Evolutionary conservation across 1,140 invertebrate species (phyloP).

Genomic region (Rhynchophorus ferrugineus): DNA sequence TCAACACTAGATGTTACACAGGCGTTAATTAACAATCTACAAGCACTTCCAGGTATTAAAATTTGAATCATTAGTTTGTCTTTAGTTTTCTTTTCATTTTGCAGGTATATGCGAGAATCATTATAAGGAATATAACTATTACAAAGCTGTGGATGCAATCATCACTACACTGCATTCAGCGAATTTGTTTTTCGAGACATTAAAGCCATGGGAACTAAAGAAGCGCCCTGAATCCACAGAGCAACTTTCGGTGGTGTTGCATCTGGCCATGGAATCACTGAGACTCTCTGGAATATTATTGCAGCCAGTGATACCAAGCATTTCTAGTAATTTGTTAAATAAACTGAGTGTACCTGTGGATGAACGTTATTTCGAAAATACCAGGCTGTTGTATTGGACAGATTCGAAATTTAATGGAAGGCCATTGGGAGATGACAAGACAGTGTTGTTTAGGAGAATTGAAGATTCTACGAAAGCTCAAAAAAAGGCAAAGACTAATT

Average conservation of each 20-base stretch:
- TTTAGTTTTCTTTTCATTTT: constrained; percentile 16
- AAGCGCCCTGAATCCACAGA: constrained; percentile 42
- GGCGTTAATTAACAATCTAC: constrained; percentile 48
- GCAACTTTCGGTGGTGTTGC: constrained; percentile 65
- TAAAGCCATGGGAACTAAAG: constrained; percentile 82
- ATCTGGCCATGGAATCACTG: constrained; percentile 75
- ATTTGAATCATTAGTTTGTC: constrained; percentile 11
- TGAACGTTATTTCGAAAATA: constrained; percentile 48
- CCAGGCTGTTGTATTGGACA: constrained; percentile 39
- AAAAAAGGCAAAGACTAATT: no score
- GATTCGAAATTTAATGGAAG: constrained; percentile 25
- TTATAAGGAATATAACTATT: constrained; percentile 75
- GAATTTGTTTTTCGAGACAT: constrained; percentile 79
- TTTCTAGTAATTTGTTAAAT: constrained; percentile 58
- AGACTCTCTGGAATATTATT: constrained; percentile 70
- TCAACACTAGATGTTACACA: constrained; percentile 44
- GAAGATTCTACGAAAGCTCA: constrained; percentile 15
- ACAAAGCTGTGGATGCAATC: constrained; percentile 72
- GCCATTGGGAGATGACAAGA: constrained; percentile 29
- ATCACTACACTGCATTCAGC: constrained; percentile 65
- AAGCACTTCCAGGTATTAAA: constrained; percentile 49
- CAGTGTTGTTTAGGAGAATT: constrained; percentile 39
- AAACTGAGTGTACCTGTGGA: constrained; percentile 51
- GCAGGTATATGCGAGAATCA: constrained; percentile 52
- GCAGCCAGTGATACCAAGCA: constrained; percentile 74